Evolutionary conservation across 2,797 vertebrate genomes (phyloP), one percentile per base, ranked within the genome.

Genomic region (Spinus pinus): DNA sequence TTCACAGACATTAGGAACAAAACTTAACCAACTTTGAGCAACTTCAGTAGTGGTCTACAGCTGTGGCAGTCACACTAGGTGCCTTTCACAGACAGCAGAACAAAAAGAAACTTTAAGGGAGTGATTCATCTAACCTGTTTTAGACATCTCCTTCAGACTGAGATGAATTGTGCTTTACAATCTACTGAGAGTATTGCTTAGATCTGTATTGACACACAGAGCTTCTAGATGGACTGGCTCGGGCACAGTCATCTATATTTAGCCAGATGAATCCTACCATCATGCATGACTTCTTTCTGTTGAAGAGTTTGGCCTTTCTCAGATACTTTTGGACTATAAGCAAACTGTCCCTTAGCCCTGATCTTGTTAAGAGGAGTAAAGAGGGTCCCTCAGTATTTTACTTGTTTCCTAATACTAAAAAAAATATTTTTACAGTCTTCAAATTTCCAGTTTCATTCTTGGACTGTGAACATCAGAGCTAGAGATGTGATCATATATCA

Each of bases 111-210:
- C 9, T 83, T 88, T 72, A 83, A 92, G 67, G 53, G 79, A 95
- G 82, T 90, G 91, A 93, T 96, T 94, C 85, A 96, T 96, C 94
- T 95, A 91, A 93, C n/a, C 67, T 28, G 1, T 93, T 94, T 94
- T 65, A 94, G 93, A 86, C 87, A 86, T 42, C 85, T 89, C 30
- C 89, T 91, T 86, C 39, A 88, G 90, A 94, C 73, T 88, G 94
- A 95, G 95, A 94, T n/a, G 72, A 94, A 95, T 88, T 94, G 87
- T 78, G 79, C 65, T 91, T 91, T 93, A 65, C 80, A 80, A 72
- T 44, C 69, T 79, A 74, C 65, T 62, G 80, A 86, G 87, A 94
- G 58, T 56, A 71, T 78, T 85, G 78, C 64, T 88, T 56, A 86
- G 90, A 82, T 80, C 65, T 90, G 37, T 87, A 92, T 64, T 91